Conservation (phyloP, 1,140 invertebrate genomes). For the Euwallacea fornicatus region DNA sequence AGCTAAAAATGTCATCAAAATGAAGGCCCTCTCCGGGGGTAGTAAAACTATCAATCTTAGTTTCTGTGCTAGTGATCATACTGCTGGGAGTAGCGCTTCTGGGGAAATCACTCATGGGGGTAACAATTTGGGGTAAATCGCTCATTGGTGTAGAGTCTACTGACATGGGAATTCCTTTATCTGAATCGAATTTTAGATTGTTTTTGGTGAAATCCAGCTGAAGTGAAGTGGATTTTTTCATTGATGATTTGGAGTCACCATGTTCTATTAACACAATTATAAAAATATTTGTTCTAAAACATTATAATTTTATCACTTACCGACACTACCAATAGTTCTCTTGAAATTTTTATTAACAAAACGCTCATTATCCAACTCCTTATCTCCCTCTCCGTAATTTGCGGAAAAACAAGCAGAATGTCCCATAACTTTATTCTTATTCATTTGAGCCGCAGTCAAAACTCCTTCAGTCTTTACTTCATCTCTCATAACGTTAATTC, state of each 20-base stretch:
- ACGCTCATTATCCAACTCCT: conserved; percentile 42
- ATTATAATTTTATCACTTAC: neutral
- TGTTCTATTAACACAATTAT: conserved; percentile 9
- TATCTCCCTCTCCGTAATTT: conserved; percentile 5
- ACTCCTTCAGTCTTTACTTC: conserved; percentile 29
- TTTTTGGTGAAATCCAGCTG: conserved; percentile 42
- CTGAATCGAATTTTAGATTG: conserved; percentile 29
- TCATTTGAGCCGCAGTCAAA: conserved; percentile 40
- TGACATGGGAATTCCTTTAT: conserved; percentile 45
- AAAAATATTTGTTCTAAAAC: neutral
- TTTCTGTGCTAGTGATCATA: conserved; percentile 37
- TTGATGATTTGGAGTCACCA: conserved; percentile 1
- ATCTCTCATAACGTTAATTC: conserved; percentile 38
- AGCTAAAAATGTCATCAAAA: conserved; percentile 45
- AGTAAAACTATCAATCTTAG: conserved; percentile 38
- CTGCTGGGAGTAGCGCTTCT: conserved; percentile 35
- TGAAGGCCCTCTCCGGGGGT: conserved; percentile 40
- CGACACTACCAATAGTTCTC: conserved; percentile 10
- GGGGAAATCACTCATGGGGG: conserved; percentile 34
- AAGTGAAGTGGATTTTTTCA: conserved; percentile 46
- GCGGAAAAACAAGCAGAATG: conserved; percentile 36
- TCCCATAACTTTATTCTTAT: conserved; percentile 44
- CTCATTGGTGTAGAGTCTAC: conserved; percentile 50
- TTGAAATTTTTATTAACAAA: conserved; percentile 40
- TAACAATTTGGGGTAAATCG: conserved; percentile 37